Percentiles rank a stretch among this genome's conserved stretches.
Conservation (phyloP, 2,113 vertebrate species). For the Chitala chitala region DNA sequence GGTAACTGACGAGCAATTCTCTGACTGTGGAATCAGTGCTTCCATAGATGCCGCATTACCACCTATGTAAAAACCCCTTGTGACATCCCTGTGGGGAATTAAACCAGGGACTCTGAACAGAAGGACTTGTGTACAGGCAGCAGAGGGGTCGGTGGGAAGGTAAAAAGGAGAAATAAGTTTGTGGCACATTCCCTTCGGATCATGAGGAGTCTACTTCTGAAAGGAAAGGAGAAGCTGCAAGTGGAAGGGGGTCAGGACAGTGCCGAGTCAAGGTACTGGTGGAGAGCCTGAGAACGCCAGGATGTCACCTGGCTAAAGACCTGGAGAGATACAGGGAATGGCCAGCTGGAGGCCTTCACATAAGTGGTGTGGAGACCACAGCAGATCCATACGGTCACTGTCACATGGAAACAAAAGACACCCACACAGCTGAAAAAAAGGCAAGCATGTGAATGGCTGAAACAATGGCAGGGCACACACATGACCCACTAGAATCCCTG, state of each 20-base stretch:
- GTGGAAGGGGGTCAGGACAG: too few relatives aligned
- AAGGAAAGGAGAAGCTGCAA: constrained; percentile 52
- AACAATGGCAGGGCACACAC: constrained; percentile 5
- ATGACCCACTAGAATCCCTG: background rate
- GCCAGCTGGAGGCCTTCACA: too few relatives aligned
- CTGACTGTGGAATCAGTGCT: background rate
- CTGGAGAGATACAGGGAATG: too few relatives aligned
- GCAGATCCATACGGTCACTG: background rate
- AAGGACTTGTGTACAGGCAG: constrained; percentile 67
- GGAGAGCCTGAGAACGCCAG: too few relatives aligned
- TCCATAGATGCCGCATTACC: too few relatives aligned
- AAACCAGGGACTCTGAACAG: constrained; percentile 65
- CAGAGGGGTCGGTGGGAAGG: constrained; percentile 52
- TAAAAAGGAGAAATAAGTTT: constrained; percentile 53
- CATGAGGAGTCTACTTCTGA: constrained; percentile 56
- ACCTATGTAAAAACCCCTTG: constrained; percentile 50
- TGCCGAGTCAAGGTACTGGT: too few relatives aligned
- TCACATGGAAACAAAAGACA: constrained; percentile 1
- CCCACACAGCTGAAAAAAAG: too few relatives aligned
- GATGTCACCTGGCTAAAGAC: too few relatives aligned
- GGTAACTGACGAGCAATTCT: background rate
- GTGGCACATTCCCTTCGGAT: constrained; percentile 52
- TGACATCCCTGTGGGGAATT: constrained; percentile 56
- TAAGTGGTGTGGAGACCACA: background rate
- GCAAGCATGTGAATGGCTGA: background rate